Base-by-base conservation (phyloP, 2,888 invertebrate species). In the Cataglyphis altisquamis region DNA sequence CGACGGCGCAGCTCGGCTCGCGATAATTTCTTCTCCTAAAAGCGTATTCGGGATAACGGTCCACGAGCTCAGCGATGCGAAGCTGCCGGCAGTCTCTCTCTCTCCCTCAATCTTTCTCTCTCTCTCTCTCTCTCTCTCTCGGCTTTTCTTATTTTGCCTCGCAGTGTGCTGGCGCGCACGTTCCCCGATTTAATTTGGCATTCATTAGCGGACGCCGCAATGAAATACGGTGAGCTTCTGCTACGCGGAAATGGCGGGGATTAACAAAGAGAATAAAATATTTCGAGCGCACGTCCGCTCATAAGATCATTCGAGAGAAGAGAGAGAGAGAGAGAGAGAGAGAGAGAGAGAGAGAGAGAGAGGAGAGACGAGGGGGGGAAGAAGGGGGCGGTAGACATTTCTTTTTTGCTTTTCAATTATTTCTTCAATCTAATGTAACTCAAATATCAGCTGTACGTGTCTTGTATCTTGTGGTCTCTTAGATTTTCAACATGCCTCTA, bases 201-300 rank as follows among this genome's bases (percentile, higher is more conserved):
- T 83, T 85, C 85, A 83, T 85, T 83, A 74, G 74, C 63, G 85
- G 74, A 83, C 80, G 67, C 80, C 83, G 80, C 78, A 70, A 70
- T 74, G 78, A 82, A 73, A 83, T 83, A 85, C 75, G 73, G 60
- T 41, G 72, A 78, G 64, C 52, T n/a, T 57, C 57, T 45, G 73
- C 67, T 60, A 66, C 60, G 67, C 67, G 67, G 52, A 74, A 84
- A 70, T 67, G 70, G 62, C 81, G 70, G 41, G 73, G 74, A 68
- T 81, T 73, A 81, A 81, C 73, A 84, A 67, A 68, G 68, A 15
- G 72, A 64, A 81, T 72, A 84, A 80, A 80, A 80, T 81, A 80
- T 72, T 66, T 82, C 55, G 74, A 52, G 39, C 52, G 52, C 57
- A 15, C 60, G 21, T 18, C 36, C 67, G 55, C 41, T 39, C 73